Percentiles rank a stretch among this genome's conserved stretches.
These are phyloP conservation scores for Cyrtonyx montezumae DNA, from an alignment of 2,113 vertebrate species.

Conservation along the genomic window DNA sequence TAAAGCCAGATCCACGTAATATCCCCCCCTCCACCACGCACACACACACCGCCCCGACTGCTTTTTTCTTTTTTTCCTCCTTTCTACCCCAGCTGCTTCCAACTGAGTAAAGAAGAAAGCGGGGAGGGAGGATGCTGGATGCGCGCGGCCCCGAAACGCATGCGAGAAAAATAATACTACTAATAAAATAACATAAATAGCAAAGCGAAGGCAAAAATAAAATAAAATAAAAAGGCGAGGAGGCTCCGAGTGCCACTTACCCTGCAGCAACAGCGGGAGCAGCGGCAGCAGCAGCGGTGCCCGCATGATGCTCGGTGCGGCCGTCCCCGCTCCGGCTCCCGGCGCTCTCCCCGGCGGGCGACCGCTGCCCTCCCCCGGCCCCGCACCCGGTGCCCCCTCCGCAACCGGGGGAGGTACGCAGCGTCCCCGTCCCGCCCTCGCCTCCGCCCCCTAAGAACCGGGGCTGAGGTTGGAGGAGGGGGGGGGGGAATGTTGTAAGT, in stretches of 20 bases:
- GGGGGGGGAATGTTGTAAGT: too few relatives aligned
- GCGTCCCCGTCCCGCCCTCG: background rate
- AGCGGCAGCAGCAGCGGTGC: background rate
- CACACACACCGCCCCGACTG: too few relatives aligned
- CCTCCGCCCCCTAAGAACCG: background rate
- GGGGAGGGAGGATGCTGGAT: background rate
- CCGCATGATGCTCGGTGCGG: constrained; percentile 37
- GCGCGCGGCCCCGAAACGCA: background rate
- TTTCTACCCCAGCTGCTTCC: background rate
- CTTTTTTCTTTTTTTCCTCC: background rate
- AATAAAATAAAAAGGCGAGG: background rate
- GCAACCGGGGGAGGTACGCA: background rate
- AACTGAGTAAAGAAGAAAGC: background rate
- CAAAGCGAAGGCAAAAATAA: background rate
- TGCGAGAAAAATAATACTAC: too few relatives aligned
- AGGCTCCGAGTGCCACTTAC: background rate
- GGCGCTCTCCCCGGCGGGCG: background rate
- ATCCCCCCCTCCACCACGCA: accelerated
- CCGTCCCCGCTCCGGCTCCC: background rate
- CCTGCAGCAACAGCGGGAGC: constrained; percentile 5
- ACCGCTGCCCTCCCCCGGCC: background rate
- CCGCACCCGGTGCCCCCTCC: background rate
- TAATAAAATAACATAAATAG: background rate
- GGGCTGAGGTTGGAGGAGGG: too few relatives aligned
- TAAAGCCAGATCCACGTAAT: accelerated